A percentile compares a stretch with the other conserved stretches of the same genome.
These are phyloP conservation scores for Protophormia terraenovae DNA, from an alignment of 2,888 invertebrate species.

Conservation along the genomic window DNA sequence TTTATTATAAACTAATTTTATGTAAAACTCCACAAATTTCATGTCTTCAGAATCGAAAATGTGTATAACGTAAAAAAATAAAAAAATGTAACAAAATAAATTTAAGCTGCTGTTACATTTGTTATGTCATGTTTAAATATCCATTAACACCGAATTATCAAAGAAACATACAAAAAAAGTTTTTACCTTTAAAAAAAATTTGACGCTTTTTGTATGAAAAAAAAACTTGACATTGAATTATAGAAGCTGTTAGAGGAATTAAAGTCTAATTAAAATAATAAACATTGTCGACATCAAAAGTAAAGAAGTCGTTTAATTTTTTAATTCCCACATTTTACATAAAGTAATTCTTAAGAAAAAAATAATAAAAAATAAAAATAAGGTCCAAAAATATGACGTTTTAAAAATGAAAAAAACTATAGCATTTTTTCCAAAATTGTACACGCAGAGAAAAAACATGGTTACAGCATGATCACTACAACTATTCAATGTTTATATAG, in stretches of 20 bases:
- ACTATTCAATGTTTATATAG: too few relatives aligned
- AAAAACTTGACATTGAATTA: slow-evolving; percentile 15
- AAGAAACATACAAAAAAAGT: not conserved
- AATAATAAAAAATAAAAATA: not conserved
- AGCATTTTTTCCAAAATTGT: too few relatives aligned
- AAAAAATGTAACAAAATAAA: not conserved
- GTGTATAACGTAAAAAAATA: too few relatives aligned
- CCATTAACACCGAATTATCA: slow-evolving; percentile 31
- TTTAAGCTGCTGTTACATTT: slow-evolving; percentile 4
- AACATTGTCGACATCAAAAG: not conserved
- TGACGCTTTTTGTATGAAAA: not conserved
- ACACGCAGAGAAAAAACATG: too few relatives aligned
- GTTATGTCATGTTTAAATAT: slow-evolving; percentile 42
- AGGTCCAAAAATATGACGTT: too few relatives aligned
- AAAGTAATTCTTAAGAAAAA: too few relatives aligned
- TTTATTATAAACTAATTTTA: not conserved
- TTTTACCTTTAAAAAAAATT: not conserved
- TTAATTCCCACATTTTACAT: too few relatives aligned
- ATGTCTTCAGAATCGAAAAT: not conserved
- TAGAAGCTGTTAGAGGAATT: not conserved
- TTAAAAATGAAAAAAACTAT: too few relatives aligned
- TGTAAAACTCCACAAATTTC: not conserved
- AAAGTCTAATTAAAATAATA: slow-evolving; percentile 1
- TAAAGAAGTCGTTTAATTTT: not conserved
- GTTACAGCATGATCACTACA: too few relatives aligned